Percentiles rank a stretch among this genome's conserved stretches.
Conservation (phyloP, 2,888 invertebrate genomes). For the Drosophila helvetica region DNA sequence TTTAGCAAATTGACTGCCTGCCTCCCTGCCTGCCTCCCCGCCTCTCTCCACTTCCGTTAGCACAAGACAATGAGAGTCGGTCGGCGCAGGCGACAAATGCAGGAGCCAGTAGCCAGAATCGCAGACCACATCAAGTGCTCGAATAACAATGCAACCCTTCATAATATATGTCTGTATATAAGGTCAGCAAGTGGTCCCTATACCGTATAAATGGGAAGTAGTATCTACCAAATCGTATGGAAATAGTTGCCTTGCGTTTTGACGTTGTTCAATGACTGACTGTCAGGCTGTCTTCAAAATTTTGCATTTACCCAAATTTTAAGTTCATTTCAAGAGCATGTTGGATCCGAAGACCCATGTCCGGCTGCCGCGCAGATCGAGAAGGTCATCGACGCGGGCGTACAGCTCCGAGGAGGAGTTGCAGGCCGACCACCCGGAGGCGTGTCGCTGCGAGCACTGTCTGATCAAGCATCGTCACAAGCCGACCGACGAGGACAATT, state of each 20-base stretch:
- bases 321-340: neutral
- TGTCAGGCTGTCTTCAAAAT: neutral
- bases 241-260: neutral
- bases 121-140: neutral
- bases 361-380: neutral
- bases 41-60: slow-evolving; percentile 10
- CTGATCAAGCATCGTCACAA: neutral
- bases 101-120: neutral
- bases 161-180: neutral
- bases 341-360: neutral
- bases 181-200: too few species aligned
- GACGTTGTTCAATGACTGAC: too few species aligned
- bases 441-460: neutral
- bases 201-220: too few species aligned
- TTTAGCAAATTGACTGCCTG: slow-evolving; percentile 29
- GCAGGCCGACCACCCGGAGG: neutral
- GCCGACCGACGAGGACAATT: neutral
- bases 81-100: slow-evolving; percentile 18
- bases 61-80: neutral
- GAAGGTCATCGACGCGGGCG: neutral
- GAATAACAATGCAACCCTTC: neutral
- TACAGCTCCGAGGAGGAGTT: neutral
- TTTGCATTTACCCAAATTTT: neutral
- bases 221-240: too few species aligned
- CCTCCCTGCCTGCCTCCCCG: slow-evolving; percentile 12